Conservation (phyloP, 1,140 invertebrate species). For the Scaptomyza hsui region DNA sequence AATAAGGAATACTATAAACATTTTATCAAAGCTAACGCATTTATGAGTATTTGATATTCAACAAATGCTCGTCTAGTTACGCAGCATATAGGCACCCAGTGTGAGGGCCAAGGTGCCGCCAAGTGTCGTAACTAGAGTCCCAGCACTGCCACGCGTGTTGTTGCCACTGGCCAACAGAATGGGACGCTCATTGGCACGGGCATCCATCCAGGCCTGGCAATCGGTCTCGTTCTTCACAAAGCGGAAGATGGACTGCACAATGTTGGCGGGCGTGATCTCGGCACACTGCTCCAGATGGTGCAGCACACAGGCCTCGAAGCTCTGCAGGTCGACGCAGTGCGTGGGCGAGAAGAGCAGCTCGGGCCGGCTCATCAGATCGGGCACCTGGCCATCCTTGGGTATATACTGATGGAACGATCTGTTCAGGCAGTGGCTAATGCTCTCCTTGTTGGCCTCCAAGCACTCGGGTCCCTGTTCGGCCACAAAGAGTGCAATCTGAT, state of each 20-base stretch:
- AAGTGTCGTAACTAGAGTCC: conserved; percentile 14
- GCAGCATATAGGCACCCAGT: conserved; percentile 20
- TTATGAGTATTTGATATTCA: conserved; percentile 24
- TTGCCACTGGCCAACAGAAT: conserved; percentile 49
- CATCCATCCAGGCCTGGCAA: conserved; percentile 84
- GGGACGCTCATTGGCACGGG: conserved; percentile 61
- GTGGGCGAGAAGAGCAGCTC: conserved; percentile 68
- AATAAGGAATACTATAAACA: conserved; percentile 34
- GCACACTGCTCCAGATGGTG: conserved; percentile 87
- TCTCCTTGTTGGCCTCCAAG: conserved; percentile 86
- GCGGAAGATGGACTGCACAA: conserved; percentile 90
- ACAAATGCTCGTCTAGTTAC: conserved; percentile 26
- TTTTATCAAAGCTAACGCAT: conserved; percentile 13
- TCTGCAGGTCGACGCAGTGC: conserved; percentile 85
- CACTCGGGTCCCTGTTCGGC: conserved; percentile 91
- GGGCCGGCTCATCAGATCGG: conserved; percentile 73
- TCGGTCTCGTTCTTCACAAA: conserved; percentile 89
- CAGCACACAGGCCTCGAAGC: conserved; percentile 88
- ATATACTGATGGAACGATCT: conserved; percentile 85
- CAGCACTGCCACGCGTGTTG: conserved; percentile 43
- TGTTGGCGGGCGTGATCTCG: conserved; percentile 91
- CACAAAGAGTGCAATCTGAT: conserved; percentile 92
- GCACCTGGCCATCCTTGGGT: conserved; percentile 74
- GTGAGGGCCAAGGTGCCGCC: conserved; percentile 36
- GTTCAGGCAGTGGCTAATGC: conserved; percentile 88